Evolutionary conservation across 2,888 invertebrate species (phyloP).

Genomic region (Dryobota labecula): DNA sequence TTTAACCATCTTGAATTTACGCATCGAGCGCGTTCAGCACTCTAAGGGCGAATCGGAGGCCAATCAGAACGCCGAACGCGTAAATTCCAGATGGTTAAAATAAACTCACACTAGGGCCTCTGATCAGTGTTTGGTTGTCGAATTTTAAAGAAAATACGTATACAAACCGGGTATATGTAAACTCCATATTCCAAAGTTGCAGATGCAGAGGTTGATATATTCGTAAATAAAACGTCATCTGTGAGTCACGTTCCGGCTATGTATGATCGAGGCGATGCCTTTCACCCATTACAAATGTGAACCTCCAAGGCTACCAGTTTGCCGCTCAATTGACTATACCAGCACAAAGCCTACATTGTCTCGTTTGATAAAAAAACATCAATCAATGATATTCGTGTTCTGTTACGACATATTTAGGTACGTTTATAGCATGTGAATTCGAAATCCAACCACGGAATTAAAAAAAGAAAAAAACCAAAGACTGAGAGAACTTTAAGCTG

Average conservation of each 20-base stretch:
- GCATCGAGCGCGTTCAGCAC: no score
- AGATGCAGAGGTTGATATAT: conserved; percentile 58
- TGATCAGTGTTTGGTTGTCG: no score
- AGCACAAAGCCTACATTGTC: conserved; percentile 78
- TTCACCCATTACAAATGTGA: conserved; percentile 87
- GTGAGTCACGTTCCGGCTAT: conserved; percentile 80
- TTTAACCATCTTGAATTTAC: no score
- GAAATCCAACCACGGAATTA: conserved; percentile 9
- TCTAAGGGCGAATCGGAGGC: no score
- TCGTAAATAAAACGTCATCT: conserved; percentile 75
- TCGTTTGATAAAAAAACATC: conserved; percentile 62
- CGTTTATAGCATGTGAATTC: conserved; percentile 29
- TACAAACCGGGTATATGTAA: no score
- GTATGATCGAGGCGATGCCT: conserved; percentile 80
- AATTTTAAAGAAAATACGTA: no score
- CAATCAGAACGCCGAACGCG: no score
- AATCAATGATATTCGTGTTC: conserved; percentile 55
- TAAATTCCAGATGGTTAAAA: no score
- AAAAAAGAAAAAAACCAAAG: neutral
- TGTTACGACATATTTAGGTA: conserved; percentile 35
- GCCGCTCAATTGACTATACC: conserved; percentile 79
- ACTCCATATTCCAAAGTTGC: conserved; percentile 16
- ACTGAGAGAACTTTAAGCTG: neutral
- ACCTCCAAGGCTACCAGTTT: conserved; percentile 84
- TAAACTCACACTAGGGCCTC: no score